Base-by-base conservation (phyloP, 1,140 invertebrate species). In the Trachelipus rathkii region DNA sequence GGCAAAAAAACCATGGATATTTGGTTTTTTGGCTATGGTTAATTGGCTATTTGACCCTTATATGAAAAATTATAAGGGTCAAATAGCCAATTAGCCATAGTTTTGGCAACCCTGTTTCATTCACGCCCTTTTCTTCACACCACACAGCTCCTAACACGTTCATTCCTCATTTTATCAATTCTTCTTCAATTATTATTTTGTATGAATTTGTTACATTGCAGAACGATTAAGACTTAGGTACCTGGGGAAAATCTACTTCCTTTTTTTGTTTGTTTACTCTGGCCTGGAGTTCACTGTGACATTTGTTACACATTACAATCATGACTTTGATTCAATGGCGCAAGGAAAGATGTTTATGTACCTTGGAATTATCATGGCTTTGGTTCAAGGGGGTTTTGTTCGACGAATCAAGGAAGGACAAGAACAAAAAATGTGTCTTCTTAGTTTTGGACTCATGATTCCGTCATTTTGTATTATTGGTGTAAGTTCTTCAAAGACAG, bases 341-440 rank as follows among this genome's bases (percentile, higher is more conserved):
- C 97, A 99, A 87, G 97, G 96, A 9, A 95, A 92, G 88, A 98
- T 99, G 94, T 99, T 98, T 85, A 89, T 98, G 81, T 92, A 91
- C 50, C 94, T 97, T 80, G 97, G 97, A 85, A 81, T 95, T 21
- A 89, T 92, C 33, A 99, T 99, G 97, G 92, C 95, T 33, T 78
- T 93, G 53, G 88, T 99, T 69, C 97, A 99, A 89, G 97, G 96
- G 67, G 89, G 90, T 2, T 94, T 92, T 84, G 92, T 95, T 0
- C 87, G 97, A 75, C 88, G 91, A 76, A 87, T 98, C 13, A 89
- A 91, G n/a, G 85, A 88, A n/a, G 86, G 91, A 43, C 90, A 89
- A 83, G 94, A 93, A 72, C 90, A 91, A 84, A 84, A 85, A n/a
- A 90, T 91, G 67, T 92, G 92, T 44, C 71, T 74, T 46, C 67